These are phyloP conservation scores for Cephalopachus bancanus DNA, from an alignment of 2,797 vertebrate species.

Conservation along the genomic window DNA sequence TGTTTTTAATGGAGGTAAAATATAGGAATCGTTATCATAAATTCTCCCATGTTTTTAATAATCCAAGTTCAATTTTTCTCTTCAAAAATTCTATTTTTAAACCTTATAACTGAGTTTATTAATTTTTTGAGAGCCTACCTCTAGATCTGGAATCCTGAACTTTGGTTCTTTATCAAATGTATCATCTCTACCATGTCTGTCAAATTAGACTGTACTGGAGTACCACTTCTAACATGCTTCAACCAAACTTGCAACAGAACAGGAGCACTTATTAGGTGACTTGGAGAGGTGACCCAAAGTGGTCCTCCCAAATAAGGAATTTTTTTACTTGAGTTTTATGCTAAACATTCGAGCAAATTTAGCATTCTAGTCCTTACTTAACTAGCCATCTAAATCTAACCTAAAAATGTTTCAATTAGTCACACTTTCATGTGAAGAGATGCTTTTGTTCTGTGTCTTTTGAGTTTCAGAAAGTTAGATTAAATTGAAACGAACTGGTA, in stretches of 20 bases:
- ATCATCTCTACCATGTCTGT: not conserved
- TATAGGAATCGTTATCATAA: not conserved
- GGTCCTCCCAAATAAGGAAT: not conserved
- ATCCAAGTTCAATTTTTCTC: not conserved
- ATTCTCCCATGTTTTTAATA: not conserved
- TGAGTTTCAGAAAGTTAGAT: not conserved
- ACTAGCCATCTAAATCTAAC: not conserved
- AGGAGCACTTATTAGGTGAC: not conserved
- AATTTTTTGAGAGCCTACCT: constrained; percentile 13
- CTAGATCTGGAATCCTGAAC: not conserved
- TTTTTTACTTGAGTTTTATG: not conserved
- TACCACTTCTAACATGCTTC: not conserved
- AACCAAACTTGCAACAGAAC: not conserved
- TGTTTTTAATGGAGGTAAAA: constrained; percentile 26
- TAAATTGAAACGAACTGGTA: not conserved
- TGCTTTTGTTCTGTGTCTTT: not conserved
- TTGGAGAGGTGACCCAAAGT: not conserved
- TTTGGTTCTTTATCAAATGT: not conserved
- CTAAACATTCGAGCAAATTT: not conserved
- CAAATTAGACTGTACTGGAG: not conserved
- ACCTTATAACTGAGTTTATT: not conserved
- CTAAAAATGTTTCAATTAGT: not conserved
- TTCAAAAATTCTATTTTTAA: constrained; percentile 18
- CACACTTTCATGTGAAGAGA: not conserved
- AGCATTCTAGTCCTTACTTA: not conserved